A percentile compares a stretch with the other conserved stretches of the same genome.
These are phyloP conservation scores for Strigamia crassipes DNA, from an alignment of 2,888 invertebrate genomes.

Conservation along the genomic window DNA sequence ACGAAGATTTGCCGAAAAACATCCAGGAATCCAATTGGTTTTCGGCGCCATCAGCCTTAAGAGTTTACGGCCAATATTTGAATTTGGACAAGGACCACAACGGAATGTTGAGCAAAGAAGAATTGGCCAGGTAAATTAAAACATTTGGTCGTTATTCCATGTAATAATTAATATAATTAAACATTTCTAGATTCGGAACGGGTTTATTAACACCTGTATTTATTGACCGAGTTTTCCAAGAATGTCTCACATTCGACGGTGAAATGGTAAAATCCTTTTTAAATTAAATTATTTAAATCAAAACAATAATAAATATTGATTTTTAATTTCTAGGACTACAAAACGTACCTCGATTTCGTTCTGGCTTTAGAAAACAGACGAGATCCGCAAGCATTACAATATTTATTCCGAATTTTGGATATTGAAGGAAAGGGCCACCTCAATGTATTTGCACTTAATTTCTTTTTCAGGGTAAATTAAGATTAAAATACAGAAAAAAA, in stretches of 20 bases:
- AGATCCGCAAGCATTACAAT: constrained; percentile 89
- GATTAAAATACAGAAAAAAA: constrained; percentile 49
- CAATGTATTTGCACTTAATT: constrained; percentile 87
- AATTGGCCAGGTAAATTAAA: constrained; percentile 74
- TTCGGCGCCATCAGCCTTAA: constrained; percentile 82
- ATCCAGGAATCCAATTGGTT: constrained; percentile 89
- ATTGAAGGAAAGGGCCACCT: constrained; percentile 84
- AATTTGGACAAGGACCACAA: constrained; percentile 93
- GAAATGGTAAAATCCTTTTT: constrained; percentile 49
- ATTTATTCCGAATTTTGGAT: constrained; percentile 88
- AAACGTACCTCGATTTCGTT: constrained; percentile 92
- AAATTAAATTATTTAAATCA: neutral
- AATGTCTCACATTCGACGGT: constrained; percentile 86
- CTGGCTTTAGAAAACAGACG: constrained; percentile 88
- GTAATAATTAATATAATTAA: neutral
- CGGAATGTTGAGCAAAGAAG: constrained; percentile 90
- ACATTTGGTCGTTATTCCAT: too few relatives aligned
- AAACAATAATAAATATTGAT: neutral
- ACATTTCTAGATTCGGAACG: constrained; percentile 73
- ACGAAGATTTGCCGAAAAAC: constrained; percentile 81
- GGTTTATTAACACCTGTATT: constrained; percentile 90
- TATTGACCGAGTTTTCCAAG: constrained; percentile 90
- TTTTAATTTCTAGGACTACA: constrained; percentile 72
- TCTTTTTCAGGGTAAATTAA: constrained; percentile 77
- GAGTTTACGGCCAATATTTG: constrained; percentile 91